Conservation (phyloP, 2,797 vertebrate genomes). For the Aldrovandia affinis region DNA sequence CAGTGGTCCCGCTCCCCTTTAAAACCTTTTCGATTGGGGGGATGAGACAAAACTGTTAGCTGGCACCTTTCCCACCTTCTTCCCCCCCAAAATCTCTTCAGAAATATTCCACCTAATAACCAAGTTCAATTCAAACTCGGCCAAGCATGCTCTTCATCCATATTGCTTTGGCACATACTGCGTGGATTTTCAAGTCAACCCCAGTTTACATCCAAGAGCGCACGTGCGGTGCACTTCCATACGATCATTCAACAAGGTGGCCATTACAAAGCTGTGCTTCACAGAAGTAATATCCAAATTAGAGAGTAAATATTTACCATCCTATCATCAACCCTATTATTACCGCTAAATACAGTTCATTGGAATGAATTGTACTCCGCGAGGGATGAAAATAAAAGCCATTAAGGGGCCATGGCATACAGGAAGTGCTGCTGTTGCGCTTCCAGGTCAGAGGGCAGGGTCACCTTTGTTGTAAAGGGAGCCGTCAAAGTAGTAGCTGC, state of each 20-base stretch:
- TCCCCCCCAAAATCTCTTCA: background rate
- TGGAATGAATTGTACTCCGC: background rate
- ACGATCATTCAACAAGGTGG: background rate
- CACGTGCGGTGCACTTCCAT: background rate
- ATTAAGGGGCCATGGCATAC: background rate
- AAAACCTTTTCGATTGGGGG: slow-evolving; percentile 74
- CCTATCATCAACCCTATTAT: background rate
- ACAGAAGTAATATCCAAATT: background rate
- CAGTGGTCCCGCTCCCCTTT: slow-evolving; percentile 96
- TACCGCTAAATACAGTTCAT: background rate
- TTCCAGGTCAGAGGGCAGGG: background rate
- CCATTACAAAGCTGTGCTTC: background rate
- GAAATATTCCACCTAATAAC: background rate
- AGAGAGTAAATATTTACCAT: no score
- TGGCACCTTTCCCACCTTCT: background rate
- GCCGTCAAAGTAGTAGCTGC: slow-evolving; percentile 97
- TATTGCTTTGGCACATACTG: background rate
- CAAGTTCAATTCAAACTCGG: background rate
- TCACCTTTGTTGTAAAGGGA: slow-evolving; percentile 98
- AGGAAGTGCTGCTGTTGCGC: background rate
- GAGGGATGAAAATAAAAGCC: background rate
- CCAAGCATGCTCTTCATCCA: background rate
- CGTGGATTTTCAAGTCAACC: background rate
- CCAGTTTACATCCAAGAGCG: background rate
- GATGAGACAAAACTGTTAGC: background rate